These are phyloP conservation scores for Zaprionus capensis DNA, from an alignment of 1,140 invertebrate species.

Conservation along the genomic window DNA sequence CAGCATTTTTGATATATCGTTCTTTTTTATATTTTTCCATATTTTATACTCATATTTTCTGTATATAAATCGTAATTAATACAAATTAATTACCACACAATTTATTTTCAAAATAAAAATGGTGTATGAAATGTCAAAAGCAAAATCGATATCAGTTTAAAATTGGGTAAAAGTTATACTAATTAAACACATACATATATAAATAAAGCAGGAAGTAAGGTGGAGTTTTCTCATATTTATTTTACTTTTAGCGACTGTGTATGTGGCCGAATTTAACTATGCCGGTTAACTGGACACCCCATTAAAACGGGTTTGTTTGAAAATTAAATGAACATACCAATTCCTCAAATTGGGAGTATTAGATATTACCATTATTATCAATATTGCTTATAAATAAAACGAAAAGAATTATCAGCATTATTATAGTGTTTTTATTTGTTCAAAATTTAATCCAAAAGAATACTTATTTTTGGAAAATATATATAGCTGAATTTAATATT, in stretches of 20 bases:
- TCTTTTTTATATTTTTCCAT: conserved; percentile 22
- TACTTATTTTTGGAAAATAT: conserved; percentile 22
- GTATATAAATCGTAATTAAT: conserved; percentile 34
- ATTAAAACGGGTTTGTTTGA: no score
- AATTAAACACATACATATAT: not conserved
- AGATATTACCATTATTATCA: not conserved
- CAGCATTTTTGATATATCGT: conserved; percentile 19
- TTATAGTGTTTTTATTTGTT: conserved; percentile 11
- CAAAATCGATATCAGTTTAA: no score
- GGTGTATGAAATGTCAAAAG: not conserved
- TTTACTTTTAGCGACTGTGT: no score
- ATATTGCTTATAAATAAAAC: not conserved
- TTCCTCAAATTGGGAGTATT: no score
- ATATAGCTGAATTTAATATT: conserved; percentile 24
- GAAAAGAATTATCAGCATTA: not conserved
- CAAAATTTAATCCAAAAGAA: conserved; percentile 31
- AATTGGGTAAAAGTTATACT: not conserved
- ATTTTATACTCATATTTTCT: conserved; percentile 27
- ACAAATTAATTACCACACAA: not conserved
- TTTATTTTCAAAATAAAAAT: conserved; percentile 4
- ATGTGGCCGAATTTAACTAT: no score
- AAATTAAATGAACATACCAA: no score
- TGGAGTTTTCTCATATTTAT: no score
- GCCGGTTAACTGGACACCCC: no score
- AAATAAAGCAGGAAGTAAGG: not conserved